Evolutionary conservation across 1,140 invertebrate genomes (phyloP), one percentile per base, ranked within the genome.

Genomic region (Drosophila pachea): DNA sequence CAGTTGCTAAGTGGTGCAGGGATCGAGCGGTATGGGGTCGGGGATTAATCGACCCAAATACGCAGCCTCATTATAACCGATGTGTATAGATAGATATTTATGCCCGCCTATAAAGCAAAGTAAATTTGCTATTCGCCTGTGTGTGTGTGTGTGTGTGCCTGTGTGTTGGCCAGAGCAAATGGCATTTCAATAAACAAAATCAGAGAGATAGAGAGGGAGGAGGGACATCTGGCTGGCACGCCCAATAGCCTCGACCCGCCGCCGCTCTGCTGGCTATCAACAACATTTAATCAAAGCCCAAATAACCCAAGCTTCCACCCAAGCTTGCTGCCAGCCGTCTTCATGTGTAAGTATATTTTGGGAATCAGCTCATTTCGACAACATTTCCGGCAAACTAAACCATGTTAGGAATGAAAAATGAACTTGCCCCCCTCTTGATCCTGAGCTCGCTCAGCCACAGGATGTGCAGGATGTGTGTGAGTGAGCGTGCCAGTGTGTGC

Each of bases 351-450:
- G 65, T 67, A 76, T 76, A 81, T 81, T 78, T 73, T 78, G 54
- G 64, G 65, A 74, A 74, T 74, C 68, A 67, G 68, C 70, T 86
- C 81, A 74, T 86, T 86, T 86, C 81, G 64, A 69, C 81, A 86
- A 86, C 81, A 84, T 84, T 81, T 84, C 81, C 81, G 81, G 81
- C 74, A 74, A 77, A 69, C 73, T 78, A 74, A 77, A 71, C 76
- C 81, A 81, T 84, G 81, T 66, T 81, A 79, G 60, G 81, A 84
- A 84, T 84, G 81, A 84, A 86, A 84, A 84, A 86, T 86, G 81
- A 86, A 84, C 74, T 76, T 73, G 50, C 35, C 45, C 49, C 32
- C 40, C 22, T 3, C 22, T 22, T 22, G 22, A 22, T 22, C 22
- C 22, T 22, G 1, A 22, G 32, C 29, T 22, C 7, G 47, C 35